phyloP scores from a whole-genome alignment of 2,113 vertebrate species.

The Mobula birostris region DNA sequence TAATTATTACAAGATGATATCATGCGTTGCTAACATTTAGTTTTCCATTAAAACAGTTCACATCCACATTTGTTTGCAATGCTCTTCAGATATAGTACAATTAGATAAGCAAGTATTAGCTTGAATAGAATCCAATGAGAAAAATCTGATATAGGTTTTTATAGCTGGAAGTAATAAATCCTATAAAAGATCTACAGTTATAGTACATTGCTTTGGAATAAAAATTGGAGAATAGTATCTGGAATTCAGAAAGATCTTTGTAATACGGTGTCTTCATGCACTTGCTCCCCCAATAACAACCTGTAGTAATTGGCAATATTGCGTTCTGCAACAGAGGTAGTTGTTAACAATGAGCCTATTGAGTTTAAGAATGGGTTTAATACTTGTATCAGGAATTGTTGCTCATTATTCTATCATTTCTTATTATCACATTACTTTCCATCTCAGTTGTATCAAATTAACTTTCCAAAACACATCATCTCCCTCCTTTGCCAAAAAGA shows the following conservation, averaged over 20 bases:
- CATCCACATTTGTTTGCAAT: neutral
- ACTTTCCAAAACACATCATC: neutral
- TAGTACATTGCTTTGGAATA: neutral
- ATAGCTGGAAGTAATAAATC: neutral
- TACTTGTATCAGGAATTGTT: neutral
- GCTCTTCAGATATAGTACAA: neutral
- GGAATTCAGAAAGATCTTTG: neutral
- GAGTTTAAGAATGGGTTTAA: neutral
- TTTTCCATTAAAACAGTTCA: neutral
- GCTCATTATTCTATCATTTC: neutral
- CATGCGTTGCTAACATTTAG: neutral
- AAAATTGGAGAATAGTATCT: neutral
- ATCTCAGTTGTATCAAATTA: neutral
- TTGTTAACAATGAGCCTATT: neutral
- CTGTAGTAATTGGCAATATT: neutral
- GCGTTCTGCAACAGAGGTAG: neutral
- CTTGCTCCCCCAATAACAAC: neutral
- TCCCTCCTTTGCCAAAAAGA: neutral
- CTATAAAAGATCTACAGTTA: neutral
- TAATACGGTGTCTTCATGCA: neutral
- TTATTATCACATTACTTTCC: neutral
- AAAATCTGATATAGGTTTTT: neutral
- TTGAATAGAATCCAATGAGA: neutral
- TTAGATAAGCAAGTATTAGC: neutral
- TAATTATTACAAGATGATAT: neutral